These are phyloP conservation scores for Drosophila biarmipes DNA, from an alignment of 1,140 invertebrate species.

Conservation along the genomic window DNA sequence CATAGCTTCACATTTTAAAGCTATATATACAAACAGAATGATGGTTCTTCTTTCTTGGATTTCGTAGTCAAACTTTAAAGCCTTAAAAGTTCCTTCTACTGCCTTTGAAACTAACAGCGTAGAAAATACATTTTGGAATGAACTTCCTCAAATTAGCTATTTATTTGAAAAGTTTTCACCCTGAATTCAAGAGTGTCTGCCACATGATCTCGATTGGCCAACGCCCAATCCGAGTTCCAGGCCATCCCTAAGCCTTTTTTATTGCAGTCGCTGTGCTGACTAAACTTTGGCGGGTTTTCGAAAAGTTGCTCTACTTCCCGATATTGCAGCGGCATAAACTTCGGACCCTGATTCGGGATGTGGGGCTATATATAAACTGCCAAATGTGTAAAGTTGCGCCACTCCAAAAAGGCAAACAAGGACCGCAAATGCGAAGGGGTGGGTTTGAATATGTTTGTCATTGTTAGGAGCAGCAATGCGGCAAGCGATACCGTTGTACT, in stretches of 20 bases:
- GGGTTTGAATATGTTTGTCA: constrained; percentile 73
- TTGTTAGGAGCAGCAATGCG: constrained; percentile 65
- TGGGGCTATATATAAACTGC: constrained; percentile 67
- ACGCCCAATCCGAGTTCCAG: neutral
- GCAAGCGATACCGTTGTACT: constrained; percentile 53
- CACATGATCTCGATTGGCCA: constrained; percentile 1
- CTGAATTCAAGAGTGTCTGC: neutral
- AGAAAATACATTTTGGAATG: neutral
- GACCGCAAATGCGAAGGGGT: constrained; percentile 16
- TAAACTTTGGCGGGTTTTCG: constrained; percentile 19
- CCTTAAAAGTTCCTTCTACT: neutral
- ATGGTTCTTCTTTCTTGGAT: no score
- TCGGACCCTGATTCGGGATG: constrained; percentile 32
- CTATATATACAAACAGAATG: no score
- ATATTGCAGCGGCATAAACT: constrained; percentile 40
- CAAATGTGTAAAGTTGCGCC: constrained; percentile 75
- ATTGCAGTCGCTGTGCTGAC: constrained; percentile 10
- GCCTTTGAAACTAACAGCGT: neutral
- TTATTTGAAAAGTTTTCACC: constrained; percentile 2
- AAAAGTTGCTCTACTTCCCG: constrained; percentile 26
- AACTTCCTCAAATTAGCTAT: neutral
- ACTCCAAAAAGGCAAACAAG: constrained; percentile 41
- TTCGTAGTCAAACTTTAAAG: no score
- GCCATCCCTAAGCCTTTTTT: constrained; percentile 27
- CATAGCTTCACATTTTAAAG: no score